Evolutionary conservation across 1,140 invertebrate species (phyloP).

Genomic region (Leptonema lineaticorne): DNA sequence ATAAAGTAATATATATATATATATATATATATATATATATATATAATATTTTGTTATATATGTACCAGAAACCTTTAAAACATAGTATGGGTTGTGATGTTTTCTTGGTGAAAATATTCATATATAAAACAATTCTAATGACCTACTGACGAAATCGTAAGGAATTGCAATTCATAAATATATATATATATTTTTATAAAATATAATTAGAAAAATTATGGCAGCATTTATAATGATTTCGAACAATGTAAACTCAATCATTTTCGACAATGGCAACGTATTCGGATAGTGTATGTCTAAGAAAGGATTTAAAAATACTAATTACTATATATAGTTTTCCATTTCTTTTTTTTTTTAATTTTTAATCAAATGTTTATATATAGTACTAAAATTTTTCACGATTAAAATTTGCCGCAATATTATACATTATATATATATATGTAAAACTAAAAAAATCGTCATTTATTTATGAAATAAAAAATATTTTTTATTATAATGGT

Average conservation of each 20-base stretch:
- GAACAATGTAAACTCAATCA: conserved; percentile 10
- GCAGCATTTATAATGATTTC: conserved; percentile 10
- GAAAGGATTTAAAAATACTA: no score
- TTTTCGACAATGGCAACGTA: conserved; percentile 27
- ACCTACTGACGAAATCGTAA: not conserved
- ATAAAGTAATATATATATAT: no score
- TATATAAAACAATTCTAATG: no score
- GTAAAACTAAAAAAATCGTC: not conserved
- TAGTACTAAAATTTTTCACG: not conserved
- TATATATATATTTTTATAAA: no score
- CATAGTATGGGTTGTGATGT: no score
- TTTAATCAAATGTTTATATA: not conserved
- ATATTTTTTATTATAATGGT: conserved; percentile 3
- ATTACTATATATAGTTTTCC: not conserved
- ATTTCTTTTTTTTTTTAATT: not conserved
- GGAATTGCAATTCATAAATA: not conserved
- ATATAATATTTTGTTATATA: no score
- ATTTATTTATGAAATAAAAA: no score
- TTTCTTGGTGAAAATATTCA: no score
- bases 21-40: no score
- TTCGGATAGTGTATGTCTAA: conserved; percentile 10
- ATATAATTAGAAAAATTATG: not conserved
- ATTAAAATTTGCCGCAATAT: not conserved
- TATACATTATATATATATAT: no score
- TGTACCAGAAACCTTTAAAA: no score